Evolutionary conservation across 1,140 invertebrate species (phyloP), one percentile per base, ranked within the genome.

Genomic region (Apis dorsata): DNA sequence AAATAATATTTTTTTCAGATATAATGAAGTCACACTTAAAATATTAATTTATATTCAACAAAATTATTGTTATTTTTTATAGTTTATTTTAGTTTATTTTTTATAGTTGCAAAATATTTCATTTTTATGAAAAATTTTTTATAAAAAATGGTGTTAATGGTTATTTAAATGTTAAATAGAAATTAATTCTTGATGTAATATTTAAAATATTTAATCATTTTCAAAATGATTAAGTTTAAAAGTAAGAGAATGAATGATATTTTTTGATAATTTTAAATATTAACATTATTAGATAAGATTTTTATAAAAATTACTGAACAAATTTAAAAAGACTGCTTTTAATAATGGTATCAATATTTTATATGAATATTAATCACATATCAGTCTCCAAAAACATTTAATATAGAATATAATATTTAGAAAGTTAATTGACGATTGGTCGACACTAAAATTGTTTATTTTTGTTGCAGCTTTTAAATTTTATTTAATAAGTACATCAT

Each of bases 371-470:
- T 51, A 59, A 75, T 49, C 1, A 44, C 34, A 53, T 19, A 9
- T 51, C 5, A 17, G 4, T 53, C 4, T 77, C 15, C n/a, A 49
- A 74, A 68, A 69, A 44, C 24, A 76, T 82, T 53, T 65, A 69
- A 51, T 19, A 15, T 68, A 81, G 21, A 21, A 12, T 24, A 21
- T 19, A 28, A 75, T 28, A 21, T 3, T 12, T 49, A 49, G 28
- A 15, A 19, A 24, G 24, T 78, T 70, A 70, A 55, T 70, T 87
- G 86, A 88, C 86, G 86, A 88, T 88, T 88, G 86, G 85, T 88
- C 86, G 86, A 79, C 76, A 69, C 68, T 81, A 17, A 69, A 34
- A 75, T 24, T 21, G 15, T 65, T 34, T 57, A 69, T n/a, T 55
- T 65, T 55, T 11, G 10, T 34, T 66, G 7, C 21, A 24, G 15